Evolutionary conservation across 2,797 vertebrate genomes (phyloP).

Genomic region (Melanogrammus aeglefinus): DNA sequence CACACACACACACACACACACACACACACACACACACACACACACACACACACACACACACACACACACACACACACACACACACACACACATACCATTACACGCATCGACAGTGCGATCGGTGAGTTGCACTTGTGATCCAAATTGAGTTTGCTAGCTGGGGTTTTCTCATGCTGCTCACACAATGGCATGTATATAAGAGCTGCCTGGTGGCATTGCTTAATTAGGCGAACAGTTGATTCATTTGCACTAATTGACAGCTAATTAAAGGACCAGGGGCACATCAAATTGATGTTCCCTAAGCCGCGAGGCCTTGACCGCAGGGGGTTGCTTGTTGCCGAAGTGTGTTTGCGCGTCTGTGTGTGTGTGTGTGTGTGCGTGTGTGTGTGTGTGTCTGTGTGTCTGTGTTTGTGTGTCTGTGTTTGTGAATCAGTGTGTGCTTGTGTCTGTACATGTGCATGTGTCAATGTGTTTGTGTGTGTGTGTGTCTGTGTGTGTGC

Average conservation of each 20-base stretch:
- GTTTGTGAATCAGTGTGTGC: too few species aligned
- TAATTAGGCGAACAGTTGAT: slow-evolving; percentile 87
- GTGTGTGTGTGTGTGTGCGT: neutral
- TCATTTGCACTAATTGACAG: slow-evolving; percentile 87
- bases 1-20: slow-evolving; percentile 16
- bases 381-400: slow-evolving; percentile 2
- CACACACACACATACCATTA: slow-evolving; percentile 24
- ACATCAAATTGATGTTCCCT: slow-evolving; percentile 82
- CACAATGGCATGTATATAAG: slow-evolving; percentile 78
- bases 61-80: slow-evolving; percentile 12
- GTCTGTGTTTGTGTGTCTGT: too few species aligned
- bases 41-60: slow-evolving; percentile 21
- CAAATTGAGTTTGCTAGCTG: slow-evolving; percentile 90
- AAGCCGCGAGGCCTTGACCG: slow-evolving; percentile 67
- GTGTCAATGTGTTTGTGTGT: too few species aligned
- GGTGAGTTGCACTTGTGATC: slow-evolving; percentile 78
- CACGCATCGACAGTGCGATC: slow-evolving; percentile 53
- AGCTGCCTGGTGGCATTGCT: slow-evolving; percentile 83
- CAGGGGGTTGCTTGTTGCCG: slow-evolving; percentile 66
- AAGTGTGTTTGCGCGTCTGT: slow-evolving; percentile 20
- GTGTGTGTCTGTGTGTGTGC: neutral
- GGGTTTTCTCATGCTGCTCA: slow-evolving; percentile 79
- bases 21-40: slow-evolving; percentile 24
- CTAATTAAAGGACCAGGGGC: slow-evolving; percentile 80
- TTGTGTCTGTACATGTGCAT: too few species aligned